These are phyloP conservation scores for Oxyteleia sp. DNA, from an alignment of 2,888 invertebrate genomes.

Conservation along the genomic window DNA sequence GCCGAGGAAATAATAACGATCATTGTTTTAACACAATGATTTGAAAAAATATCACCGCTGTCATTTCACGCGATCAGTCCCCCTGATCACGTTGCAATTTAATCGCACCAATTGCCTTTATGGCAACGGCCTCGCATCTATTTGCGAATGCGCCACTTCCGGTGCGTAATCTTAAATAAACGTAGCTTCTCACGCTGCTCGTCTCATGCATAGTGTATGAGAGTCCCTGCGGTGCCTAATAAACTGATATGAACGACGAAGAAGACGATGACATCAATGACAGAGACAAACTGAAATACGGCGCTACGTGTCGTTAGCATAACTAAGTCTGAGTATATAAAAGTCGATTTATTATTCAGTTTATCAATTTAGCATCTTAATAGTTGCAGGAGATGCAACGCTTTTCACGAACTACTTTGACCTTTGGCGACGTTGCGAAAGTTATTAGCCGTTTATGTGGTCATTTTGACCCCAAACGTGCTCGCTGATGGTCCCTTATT, in stretches of 20 bases:
- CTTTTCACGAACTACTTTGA: conserved; percentile 18
- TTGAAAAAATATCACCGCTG: neutral
- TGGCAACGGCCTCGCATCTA: conserved; percentile 42
- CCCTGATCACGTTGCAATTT: conserved; percentile 37
- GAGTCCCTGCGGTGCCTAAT: conserved; percentile 62
- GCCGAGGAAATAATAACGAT: neutral
- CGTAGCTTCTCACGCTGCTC: conserved; percentile 58
- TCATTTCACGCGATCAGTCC: conserved; percentile 12
- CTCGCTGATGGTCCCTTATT: conserved; percentile 10
- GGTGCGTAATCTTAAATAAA: conserved; percentile 69
- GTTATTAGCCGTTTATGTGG: no score
- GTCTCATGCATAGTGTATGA: conserved; percentile 71
- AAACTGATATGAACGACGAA: conserved; percentile 61
- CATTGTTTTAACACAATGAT: neutral
- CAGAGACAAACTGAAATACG: conserved; percentile 21
- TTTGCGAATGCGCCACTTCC: conserved; percentile 52
- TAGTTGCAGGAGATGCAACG: conserved; percentile 37
- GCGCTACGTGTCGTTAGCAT: conserved; percentile 30
- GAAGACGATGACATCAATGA: conserved; percentile 51
- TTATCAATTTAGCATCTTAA: conserved; percentile 45
- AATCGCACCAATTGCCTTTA: conserved; percentile 38
- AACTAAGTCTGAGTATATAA: conserved; percentile 36
- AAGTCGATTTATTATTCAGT: conserved; percentile 49
- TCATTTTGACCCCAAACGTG: no score
- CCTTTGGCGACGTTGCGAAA: conserved; percentile 13